Percentiles rank a stretch among this genome's conserved stretches.
Evolutionary conservation across 2,797 vertebrate species (phyloP).

Genomic region (Hozukius guyotensis): DNA sequence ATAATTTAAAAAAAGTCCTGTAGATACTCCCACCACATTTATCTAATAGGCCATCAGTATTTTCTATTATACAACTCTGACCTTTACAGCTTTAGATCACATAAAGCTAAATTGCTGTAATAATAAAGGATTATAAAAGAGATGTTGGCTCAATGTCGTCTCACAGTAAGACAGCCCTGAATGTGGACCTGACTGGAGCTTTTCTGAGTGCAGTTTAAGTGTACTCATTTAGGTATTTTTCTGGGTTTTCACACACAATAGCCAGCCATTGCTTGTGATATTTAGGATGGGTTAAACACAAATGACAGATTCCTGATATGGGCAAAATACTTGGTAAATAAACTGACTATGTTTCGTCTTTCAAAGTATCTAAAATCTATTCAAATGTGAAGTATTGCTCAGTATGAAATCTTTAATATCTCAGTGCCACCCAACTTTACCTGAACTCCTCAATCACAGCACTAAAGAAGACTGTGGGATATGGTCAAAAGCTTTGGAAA

Average conservation of each 20-base stretch:
- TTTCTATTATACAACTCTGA: neutral
- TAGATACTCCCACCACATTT: neutral
- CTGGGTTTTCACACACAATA: neutral
- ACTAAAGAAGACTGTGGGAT: neutral
- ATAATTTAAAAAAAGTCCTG: neutral
- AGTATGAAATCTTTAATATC: neutral
- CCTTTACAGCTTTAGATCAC: neutral
- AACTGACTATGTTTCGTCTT: neutral
- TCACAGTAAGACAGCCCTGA: neutral
- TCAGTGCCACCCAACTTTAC: neutral
- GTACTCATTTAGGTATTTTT: neutral
- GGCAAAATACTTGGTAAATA: neutral
- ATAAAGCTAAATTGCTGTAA: neutral
- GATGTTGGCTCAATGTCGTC: neutral
- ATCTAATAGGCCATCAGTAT: neutral
- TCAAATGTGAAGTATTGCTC: neutral
- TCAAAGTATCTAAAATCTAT: neutral
- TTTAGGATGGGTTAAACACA: neutral
- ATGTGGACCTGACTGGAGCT: neutral
- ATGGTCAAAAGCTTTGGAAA: neutral
- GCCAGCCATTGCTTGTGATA: neutral
- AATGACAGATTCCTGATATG: neutral
- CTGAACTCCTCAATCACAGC: neutral
- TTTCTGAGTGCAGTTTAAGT: neutral
- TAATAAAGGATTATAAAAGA: neutral